Base-by-base conservation (phyloP, 1,140 invertebrate species). In the Diploscapter pachys region DNA sequence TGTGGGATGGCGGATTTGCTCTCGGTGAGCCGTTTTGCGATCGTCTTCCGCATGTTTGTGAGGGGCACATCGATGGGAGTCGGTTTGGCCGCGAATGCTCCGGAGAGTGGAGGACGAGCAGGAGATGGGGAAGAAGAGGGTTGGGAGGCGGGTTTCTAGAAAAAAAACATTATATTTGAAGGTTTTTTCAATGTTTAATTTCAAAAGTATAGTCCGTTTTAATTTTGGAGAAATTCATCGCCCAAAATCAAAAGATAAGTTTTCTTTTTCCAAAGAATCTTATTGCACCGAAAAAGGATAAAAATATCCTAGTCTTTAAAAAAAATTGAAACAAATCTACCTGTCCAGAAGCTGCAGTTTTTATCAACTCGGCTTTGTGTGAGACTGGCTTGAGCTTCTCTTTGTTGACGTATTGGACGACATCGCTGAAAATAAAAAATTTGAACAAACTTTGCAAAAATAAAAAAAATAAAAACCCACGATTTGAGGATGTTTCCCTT, bases 401-500 rank as follows among this genome's bases (percentile, higher is more conserved):
- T 3, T 56, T n/a, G 59, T 70, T 51, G 48, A 70, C 68, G 53
- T 61, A 61, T 59, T 70, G 50, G 50, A 70, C 31, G 31, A 70
- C 56, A 61, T 70, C 68, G 31, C 68, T 61, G 31, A 31, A 31
- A 31, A 31, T 31, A 31, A 31, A 31, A 31, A 31, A n/a, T n/a
- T 31, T 31, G 31, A 31, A 31, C 31, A 31, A 31, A 31, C 1
- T 31, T 31, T 31, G 1, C 31, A 31, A 31, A 31, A 31, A 31
- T 31, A 31, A 31, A 31, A 31, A 31, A 31, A 31, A 31, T 31
- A 31, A 31, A 31, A 31, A 31, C 31, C 31, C 31, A 31, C 31
- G 31, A 31, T 69, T 74, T 74, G 5, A 74, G 48, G 56, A 74
- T 74, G 53, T 74, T 74, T 50, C 70, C 70, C 64, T 74, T 74